phyloP scores from a whole-genome alignment of 2,113 vertebrate species.

The Grantiella picta region DNA sequence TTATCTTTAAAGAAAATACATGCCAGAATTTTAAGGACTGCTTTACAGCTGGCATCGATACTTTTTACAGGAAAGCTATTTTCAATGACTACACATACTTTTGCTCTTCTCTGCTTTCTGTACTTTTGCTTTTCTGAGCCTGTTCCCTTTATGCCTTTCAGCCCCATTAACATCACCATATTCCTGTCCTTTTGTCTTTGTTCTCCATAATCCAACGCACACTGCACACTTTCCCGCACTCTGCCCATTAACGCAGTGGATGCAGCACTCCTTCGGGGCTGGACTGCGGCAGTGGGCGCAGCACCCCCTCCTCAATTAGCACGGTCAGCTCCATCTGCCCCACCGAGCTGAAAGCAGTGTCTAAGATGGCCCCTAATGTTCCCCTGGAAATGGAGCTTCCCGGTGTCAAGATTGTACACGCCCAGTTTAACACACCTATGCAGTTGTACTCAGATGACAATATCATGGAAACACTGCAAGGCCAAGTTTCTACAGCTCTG shows the following conservation, averaged over 20 bases:
- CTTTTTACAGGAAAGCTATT: neutral
- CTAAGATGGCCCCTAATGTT: constrained; percentile 80
- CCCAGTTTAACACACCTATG: constrained; percentile 83
- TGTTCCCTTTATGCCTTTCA: neutral
- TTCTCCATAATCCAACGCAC: neutral
- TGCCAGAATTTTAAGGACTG: neutral
- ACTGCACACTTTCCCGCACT: neutral
- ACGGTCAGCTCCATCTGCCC: constrained; percentile 78
- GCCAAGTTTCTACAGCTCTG: constrained; percentile 81
- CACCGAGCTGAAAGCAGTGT: constrained; percentile 76
- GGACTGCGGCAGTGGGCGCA: constrained; percentile 77
- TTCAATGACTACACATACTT: neutral
- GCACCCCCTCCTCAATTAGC: constrained; percentile 77
- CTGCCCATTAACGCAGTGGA: constrained; percentile 66
- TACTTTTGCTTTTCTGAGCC: neutral
- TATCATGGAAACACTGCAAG: constrained; percentile 82
- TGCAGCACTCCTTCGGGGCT: constrained; percentile 77
- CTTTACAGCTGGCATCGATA: neutral
- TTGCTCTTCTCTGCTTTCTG: neutral
- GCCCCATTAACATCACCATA: constrained; percentile 41
- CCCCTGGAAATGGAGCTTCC: constrained; percentile 83
- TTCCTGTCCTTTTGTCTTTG: constrained; percentile 46
- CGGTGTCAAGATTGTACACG: constrained; percentile 80
- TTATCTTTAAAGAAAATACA: neutral
- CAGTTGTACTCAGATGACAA: constrained; percentile 84